These are phyloP conservation scores for Brevimyrus niger DNA, from an alignment of 2,113 vertebrate species.

Conservation along the genomic window DNA sequence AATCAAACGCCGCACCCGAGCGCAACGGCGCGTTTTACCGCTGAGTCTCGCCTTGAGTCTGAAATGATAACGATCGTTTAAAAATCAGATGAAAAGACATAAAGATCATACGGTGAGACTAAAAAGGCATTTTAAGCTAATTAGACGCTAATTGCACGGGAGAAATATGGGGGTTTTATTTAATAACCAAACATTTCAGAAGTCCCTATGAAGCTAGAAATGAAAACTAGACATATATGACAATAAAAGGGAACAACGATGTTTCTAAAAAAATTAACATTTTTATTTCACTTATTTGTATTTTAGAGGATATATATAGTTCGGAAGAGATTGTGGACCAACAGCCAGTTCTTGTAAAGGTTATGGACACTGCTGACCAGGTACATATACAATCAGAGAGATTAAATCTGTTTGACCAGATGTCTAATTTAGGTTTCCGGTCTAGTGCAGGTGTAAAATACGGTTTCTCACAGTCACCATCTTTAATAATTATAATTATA, in stretches of 20 bases:
- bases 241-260: background rate
- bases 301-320: slow-evolving; percentile 77
- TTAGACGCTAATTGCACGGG: background rate
- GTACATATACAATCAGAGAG: slow-evolving; percentile 45
- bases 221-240: background rate
- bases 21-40: background rate
- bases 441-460: background rate
- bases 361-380: slow-evolving; percentile 86
- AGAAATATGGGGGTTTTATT: background rate
- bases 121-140: background rate
- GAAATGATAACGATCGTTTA: background rate
- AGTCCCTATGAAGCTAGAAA: background rate
- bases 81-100: background rate
- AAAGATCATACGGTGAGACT: background rate
- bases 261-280: background rate
- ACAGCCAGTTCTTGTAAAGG: slow-evolving; percentile 70
- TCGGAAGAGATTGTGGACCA: slow-evolving; percentile 80
- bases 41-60: background rate
- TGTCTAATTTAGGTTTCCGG: background rate
- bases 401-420: background rate
- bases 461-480: background rate
- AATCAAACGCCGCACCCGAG: background rate
- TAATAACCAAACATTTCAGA: background rate
- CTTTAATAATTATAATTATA: background rate
- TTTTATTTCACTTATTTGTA: background rate